These are phyloP conservation scores for Amphipyra tragopoginis DNA, from an alignment of 2,888 invertebrate genomes.

Conservation along the genomic window DNA sequence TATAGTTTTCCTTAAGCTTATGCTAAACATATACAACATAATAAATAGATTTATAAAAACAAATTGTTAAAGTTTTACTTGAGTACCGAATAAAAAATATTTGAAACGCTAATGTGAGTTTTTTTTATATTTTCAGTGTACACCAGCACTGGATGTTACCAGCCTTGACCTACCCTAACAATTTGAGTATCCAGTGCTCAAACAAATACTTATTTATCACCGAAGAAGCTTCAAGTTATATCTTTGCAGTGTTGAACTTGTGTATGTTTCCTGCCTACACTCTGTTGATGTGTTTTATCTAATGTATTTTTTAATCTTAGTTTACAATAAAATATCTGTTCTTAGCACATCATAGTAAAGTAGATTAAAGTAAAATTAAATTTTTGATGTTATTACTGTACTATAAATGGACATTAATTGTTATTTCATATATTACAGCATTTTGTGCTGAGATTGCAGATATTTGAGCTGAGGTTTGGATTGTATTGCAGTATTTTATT, in stretches of 20 bases:
- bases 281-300: slow-evolving; percentile 68
- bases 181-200: slow-evolving; percentile 76
- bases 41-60: too few relatives aligned
- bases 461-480: slow-evolving; percentile 72
- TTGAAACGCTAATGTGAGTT: slow-evolving; percentile 52
- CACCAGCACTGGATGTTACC: slow-evolving; percentile 80
- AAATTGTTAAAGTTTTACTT: slow-evolving; percentile 15
- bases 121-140: slow-evolving; percentile 80
- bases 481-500: slow-evolving; percentile 84
- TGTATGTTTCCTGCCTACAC: slow-evolving; percentile 71
- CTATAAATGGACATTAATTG: slow-evolving; percentile 45
- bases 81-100: slow-evolving; percentile 39
- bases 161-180: slow-evolving; percentile 74
- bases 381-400: slow-evolving; percentile 56
- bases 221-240: slow-evolving; percentile 76
- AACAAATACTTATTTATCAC: slow-evolving; percentile 68
- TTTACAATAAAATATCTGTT: slow-evolving; percentile 73
- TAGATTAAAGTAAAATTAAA: slow-evolving; percentile 55
- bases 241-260: slow-evolving; percentile 74
- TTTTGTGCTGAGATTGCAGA: slow-evolving; percentile 79
- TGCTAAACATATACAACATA: slow-evolving; percentile 9
- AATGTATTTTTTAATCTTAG: slow-evolving; percentile 66
- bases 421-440: slow-evolving; percentile 60
- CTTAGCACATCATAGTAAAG: slow-evolving; percentile 73
- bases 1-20: slow-evolving; percentile 31